Conservation (phyloP, 2,888 invertebrate species). For the Pachliopta kotzebuea region DNA sequence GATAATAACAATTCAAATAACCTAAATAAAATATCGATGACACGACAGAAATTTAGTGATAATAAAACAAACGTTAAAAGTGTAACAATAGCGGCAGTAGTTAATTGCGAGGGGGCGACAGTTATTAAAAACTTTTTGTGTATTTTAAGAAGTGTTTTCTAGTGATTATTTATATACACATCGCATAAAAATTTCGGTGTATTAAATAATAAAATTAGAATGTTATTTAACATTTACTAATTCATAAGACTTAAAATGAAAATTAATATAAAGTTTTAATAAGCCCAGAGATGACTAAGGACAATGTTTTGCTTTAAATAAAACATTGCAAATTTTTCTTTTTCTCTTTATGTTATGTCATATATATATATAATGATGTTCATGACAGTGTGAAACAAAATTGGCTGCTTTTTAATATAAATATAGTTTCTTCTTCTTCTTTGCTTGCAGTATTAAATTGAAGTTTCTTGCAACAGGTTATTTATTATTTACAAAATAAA, state of each 20-base stretch:
- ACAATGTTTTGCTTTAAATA: neutral
- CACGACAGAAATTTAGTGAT: neutral
- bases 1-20: neutral
- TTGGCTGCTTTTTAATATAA: too few species aligned
- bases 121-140: slow-evolving; percentile 66
- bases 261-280: neutral
- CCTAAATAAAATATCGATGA: slow-evolving; percentile 1
- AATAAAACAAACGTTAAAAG: slow-evolving; percentile 30
- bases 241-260: neutral
- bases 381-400: too few species aligned
- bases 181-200: too few species aligned
- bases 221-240: neutral
- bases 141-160: slow-evolving; percentile 60
- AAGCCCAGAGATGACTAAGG: neutral
- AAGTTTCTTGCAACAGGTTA: too few species aligned
- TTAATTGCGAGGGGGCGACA: slow-evolving; percentile 54
- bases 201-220: neutral
- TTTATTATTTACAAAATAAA: too few species aligned
- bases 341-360: too few species aligned
- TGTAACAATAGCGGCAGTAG: slow-evolving; percentile 44
- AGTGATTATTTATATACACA: slow-evolving; percentile 33
- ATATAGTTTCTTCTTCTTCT: too few species aligned
- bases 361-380: too few species aligned
- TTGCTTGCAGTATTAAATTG: too few species aligned
- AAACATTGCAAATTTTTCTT: too few species aligned